Evolutionary conservation across 2,113 vertebrate species (phyloP).

Genomic region (Heterotilapia buettikoferi): DNA sequence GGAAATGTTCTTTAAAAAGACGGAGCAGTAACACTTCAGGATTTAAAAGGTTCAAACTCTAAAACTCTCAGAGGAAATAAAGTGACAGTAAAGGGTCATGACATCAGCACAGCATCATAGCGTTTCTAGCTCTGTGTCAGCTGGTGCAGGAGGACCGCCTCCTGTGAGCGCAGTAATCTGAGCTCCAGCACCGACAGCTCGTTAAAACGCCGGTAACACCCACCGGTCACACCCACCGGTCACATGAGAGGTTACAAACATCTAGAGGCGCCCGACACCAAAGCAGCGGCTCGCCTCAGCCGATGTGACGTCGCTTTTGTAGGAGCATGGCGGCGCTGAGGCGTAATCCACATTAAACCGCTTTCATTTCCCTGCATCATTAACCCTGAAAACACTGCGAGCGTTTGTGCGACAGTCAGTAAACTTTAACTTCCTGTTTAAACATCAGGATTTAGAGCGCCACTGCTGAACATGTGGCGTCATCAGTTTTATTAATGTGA

Average conservation of each 20-base stretch:
- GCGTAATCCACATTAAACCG: neutral
- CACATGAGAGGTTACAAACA: neutral
- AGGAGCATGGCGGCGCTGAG: rapidly evolving
- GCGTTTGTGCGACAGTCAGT: neutral
- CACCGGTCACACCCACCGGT: neutral
- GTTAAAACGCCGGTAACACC: neutral
- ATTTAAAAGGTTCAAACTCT: neutral
- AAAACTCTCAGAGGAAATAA: neutral
- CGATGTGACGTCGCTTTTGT: neutral
- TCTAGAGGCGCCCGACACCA: rapidly evolving
- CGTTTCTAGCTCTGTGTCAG: neutral
- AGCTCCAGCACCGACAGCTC: neutral
- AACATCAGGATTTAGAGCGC: neutral
- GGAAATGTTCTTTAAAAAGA: neutral
- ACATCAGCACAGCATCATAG: neutral
- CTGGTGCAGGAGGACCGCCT: neutral
- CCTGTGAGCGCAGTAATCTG: neutral
- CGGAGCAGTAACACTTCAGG: neutral
- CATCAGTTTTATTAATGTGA: neutral
- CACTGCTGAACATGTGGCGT: neutral
- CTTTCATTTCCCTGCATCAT: neutral
- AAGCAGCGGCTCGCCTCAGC: neutral
- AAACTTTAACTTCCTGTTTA: neutral
- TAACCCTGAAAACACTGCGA: neutral
- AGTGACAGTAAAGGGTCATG: neutral